A percentile compares a stretch with the other conserved stretches of the same genome.
Conservation (phyloP, 1,140 invertebrate species). For the Capitella teleta region DNA sequence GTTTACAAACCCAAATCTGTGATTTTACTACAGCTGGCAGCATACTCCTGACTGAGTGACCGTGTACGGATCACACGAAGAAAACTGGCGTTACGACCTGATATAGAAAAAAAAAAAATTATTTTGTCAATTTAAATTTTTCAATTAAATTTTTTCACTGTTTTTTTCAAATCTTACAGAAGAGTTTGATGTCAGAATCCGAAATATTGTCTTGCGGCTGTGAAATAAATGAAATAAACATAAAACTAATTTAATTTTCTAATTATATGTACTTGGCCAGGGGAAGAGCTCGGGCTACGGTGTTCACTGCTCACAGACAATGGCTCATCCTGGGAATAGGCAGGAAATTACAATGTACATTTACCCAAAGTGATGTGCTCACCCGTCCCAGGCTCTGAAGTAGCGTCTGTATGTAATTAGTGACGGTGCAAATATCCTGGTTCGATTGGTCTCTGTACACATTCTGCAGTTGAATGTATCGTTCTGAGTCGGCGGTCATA, state of each 20-base stretch:
- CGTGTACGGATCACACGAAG: constrained; percentile 67
- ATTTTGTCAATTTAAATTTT: too few relatives aligned
- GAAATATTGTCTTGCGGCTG: constrained; percentile 59
- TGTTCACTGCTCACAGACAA: constrained; percentile 3
- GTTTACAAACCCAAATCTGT: constrained; percentile 1
- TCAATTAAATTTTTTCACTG: too few relatives aligned
- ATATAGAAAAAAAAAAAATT: too few relatives aligned
- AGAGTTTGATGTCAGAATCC: constrained; percentile 64
- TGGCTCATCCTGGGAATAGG: constrained; percentile 9
- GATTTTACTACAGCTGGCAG: background rate
- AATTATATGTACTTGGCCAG: constrained; percentile 6
- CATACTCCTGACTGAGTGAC: constrained; percentile 65
- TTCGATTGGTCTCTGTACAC: constrained; percentile 70
- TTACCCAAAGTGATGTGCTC: background rate
- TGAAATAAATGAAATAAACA: constrained; percentile 1
- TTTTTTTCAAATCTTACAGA: too few relatives aligned
- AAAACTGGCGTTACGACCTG: constrained; percentile 66
- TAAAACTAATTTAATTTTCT: background rate
- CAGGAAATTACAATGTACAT: background rate
- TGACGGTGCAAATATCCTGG: constrained; percentile 68
- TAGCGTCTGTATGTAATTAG: constrained; percentile 65
- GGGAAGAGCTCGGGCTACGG: constrained; percentile 10
- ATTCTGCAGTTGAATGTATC: constrained; percentile 83
- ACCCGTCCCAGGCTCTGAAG: constrained; percentile 48
- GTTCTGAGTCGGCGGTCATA: constrained; percentile 90